Base-by-base conservation (phyloP, 1,140 invertebrate genomes). In the Drosophila setifemur region DNA sequence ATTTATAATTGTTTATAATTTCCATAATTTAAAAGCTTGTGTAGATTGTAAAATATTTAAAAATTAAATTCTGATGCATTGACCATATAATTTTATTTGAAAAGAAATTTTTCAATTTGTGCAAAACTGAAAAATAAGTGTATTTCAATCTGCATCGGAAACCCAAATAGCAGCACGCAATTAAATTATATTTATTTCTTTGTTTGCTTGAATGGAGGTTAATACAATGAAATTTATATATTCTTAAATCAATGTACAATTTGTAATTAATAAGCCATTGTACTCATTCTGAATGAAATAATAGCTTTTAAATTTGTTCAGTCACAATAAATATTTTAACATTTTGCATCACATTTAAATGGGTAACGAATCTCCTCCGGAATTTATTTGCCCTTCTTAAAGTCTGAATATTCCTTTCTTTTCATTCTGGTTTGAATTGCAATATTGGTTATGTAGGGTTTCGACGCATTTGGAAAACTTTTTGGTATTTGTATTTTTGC, bases 381-480 rank as follows among this genome's bases (percentile, higher is more conserved):
- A 55, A 52, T 52, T 21, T 33, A n/a, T n/a, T n/a, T n/a, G n/a
- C n/a, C n/a, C n/a, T n/a, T n/a, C n/a, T 35, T 37, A 16, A 37
- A 37, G 6, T 37, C 33, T 2, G 14, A 7, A 18, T 37, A 52
- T 31, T 45, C 14, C 43, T 50, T 37, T 39, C 25, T 40, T 53
- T 39, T 35, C 48, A 11, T 5, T 29, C 53, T 47, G 60, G 37
- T 50, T 14, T 23, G n/a, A n/a, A n/a, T n/a, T n/a, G n/a, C n/a
- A n/a, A n/a, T n/a, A n/a, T 45, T 75, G 31, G 28, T 29, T 25
- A 35, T 77, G 58, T 66, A 66, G 48, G 58, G 18, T 25, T 47
- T 76, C 60, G 52, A 44, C 52, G 60, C 58, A 73, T 76, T 76
- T 43, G 66, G 21, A 29, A 25, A 64, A 72, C 18, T 73, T 70